phyloP scores from a whole-genome alignment of 1,140 invertebrate genomes.

The Elymnias hypermnestra region DNA sequence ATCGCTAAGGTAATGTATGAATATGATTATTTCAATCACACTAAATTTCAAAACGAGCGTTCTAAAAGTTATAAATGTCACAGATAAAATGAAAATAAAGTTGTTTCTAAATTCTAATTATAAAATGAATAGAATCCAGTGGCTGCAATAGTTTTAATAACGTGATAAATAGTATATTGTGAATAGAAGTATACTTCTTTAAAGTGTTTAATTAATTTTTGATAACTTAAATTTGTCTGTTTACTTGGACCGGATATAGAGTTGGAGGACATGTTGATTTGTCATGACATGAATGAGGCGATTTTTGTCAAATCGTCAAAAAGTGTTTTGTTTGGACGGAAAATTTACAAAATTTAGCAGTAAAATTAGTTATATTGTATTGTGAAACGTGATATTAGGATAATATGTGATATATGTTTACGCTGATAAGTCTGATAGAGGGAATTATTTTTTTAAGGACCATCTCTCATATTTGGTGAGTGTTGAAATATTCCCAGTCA shows the following conservation, averaged over 20 bases:
- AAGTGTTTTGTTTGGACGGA: slow-evolving; percentile 67
- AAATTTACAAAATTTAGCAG: slow-evolving; percentile 65
- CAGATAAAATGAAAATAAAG: no score
- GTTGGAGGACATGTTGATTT: slow-evolving; percentile 72
- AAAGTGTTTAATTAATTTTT: no score
- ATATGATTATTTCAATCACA: no score
- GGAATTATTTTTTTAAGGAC: slow-evolving; percentile 40
- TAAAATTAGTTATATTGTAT: slow-evolving; percentile 50
- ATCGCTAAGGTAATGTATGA: no score
- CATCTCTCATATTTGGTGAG: slow-evolving; percentile 62
- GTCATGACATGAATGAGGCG: slow-evolving; percentile 67
- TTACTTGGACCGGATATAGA: slow-evolving; percentile 61
- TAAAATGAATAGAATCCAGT: no score
- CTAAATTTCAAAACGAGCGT: no score
- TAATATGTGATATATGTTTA: slow-evolving; percentile 64
- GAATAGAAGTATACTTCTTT: no score
- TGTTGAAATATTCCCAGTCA: slow-evolving; percentile 59
- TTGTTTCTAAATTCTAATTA: no score
- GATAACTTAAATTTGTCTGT: no score
- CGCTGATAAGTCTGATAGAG: slow-evolving; percentile 46
- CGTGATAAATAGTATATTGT: no score
- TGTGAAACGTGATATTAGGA: slow-evolving; percentile 52
- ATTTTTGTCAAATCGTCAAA: slow-evolving; percentile 70
- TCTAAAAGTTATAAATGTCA: no score
- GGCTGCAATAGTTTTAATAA: no score